Evolutionary conservation across 1,140 invertebrate genomes (phyloP).

Genomic region (Pogonomyrmex barbatus): DNA sequence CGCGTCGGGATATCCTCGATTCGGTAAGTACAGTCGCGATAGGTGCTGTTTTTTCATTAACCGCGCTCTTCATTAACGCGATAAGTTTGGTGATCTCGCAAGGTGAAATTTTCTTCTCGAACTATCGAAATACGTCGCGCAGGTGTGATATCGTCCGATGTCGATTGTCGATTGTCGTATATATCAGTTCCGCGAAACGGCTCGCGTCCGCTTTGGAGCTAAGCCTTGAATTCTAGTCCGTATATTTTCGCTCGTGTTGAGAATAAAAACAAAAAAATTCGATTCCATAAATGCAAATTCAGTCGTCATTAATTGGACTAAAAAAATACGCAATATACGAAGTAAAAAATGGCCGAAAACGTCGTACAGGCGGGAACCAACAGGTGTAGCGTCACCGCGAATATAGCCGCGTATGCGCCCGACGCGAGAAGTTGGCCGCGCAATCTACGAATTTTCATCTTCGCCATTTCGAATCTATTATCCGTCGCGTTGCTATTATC

Average conservation of each 20-base stretch:
- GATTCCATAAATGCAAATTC: not conserved
- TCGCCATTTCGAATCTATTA: not conserved
- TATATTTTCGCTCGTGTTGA: too few species aligned
- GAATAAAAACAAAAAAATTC: too few species aligned
- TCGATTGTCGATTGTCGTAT: too few species aligned
- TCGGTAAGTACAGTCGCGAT: not conserved
- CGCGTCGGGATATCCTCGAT: not conserved
- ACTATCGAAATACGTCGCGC: too few species aligned
- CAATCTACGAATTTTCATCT: not conserved
- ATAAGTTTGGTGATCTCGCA: not conserved
- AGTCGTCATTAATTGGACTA: too few species aligned
- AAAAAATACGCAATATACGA: not conserved
- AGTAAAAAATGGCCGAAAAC: not conserved
- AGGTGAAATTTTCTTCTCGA: too few species aligned
- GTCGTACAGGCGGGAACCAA: not conserved
- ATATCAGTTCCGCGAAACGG: too few species aligned
- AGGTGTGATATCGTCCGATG: too few species aligned
- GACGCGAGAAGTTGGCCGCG: conserved; percentile 8
- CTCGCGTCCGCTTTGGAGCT: too few species aligned
- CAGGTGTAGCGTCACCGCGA: not conserved
- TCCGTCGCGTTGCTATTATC: not conserved
- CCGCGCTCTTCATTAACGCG: not conserved
- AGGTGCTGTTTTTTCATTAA: not conserved
- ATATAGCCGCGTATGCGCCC: too few species aligned
- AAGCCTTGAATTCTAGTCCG: too few species aligned